A percentile compares a stretch with the other conserved stretches of the same genome.
These are phyloP conservation scores for Cavia porcellus DNA, from an alignment of 2,113 vertebrate genomes.

Conservation along the genomic window DNA sequence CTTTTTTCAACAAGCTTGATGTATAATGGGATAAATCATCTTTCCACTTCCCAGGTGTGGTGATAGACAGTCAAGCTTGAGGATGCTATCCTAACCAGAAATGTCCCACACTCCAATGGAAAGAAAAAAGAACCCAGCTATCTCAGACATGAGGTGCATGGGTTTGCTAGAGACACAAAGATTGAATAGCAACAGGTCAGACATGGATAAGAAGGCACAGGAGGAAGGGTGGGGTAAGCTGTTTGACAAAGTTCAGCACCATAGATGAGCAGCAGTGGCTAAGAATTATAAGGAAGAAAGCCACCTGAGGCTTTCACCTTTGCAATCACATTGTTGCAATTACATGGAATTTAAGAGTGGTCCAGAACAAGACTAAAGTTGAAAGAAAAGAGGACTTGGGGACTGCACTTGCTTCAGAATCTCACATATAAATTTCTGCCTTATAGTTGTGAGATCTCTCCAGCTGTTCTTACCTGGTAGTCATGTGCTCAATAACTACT, in stretches of 20 bases:
- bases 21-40: conserved; percentile 1
- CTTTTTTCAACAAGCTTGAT: conserved; percentile 16
- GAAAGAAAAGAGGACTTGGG: not conserved
- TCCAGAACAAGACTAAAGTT: not conserved
- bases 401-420: not conserved
- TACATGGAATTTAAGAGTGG: not conserved
- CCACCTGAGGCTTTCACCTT: not conserved
- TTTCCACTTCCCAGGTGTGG: not conserved
- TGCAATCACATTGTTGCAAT: not conserved
- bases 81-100: not conserved
- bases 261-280: not conserved
- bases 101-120: not conserved
- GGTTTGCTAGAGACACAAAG: not conserved
- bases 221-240: conserved; percentile 17
- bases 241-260: conserved; percentile 16
- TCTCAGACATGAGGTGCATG: not conserved
- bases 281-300: conserved; percentile 14
- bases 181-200: conserved; percentile 23
- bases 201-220: conserved; percentile 16
- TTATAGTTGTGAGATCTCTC: not conserved
- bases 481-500: not conserved
- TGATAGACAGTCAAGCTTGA: conserved; percentile 1
- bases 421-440: not conserved
- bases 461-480: not conserved
- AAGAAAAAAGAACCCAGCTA: conserved; percentile 5